Conservation (phyloP, 2,888 invertebrate genomes). For the Aphelenchoides bicaudatus region DNA sequence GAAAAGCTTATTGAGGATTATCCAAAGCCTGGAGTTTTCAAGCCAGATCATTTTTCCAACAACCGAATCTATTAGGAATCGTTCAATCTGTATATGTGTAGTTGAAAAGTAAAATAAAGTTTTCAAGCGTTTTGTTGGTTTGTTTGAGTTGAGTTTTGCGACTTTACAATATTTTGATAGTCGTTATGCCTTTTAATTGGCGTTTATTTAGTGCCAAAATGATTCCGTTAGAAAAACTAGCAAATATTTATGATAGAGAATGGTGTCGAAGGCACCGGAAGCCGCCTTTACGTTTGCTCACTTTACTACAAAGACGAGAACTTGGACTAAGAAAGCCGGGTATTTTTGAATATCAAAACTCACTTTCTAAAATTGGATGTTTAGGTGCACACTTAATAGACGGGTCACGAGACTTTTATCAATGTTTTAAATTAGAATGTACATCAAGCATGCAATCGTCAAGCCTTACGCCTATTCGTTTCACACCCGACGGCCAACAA, state of each 20-base stretch:
- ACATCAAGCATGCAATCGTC: conserved; percentile 1
- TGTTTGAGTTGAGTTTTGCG: background rate
- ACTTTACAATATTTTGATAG: background rate
- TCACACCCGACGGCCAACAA: conserved; percentile 28
- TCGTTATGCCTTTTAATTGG: too few relatives aligned
- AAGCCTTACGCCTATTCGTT: conserved; percentile 31
- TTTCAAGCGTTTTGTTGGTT: background rate
- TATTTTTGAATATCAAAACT: conserved; percentile 12
- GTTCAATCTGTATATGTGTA: background rate
- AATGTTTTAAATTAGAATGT: conserved; percentile 18
- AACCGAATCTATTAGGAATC: conserved; percentile 11
- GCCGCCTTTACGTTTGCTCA: conserved; percentile 15
- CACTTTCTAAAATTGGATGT: conserved; percentile 17
- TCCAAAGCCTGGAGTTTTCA: conserved; percentile 47
- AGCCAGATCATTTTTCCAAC: conserved; percentile 47
- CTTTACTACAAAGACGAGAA: conserved; percentile 28
- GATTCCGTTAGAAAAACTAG: too few relatives aligned
- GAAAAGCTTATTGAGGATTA: conserved; percentile 42
- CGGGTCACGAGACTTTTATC: conserved; percentile 33
- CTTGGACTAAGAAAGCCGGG: conserved; percentile 28
- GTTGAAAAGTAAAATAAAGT: background rate
- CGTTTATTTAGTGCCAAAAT: too few relatives aligned
- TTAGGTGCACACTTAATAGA: conserved; percentile 31
- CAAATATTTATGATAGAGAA: too few relatives aligned
- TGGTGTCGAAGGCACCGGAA: conserved; percentile 6